Base-by-base conservation (phyloP, 2,888 invertebrate species). In the Brachyopa scutellaris region DNA sequence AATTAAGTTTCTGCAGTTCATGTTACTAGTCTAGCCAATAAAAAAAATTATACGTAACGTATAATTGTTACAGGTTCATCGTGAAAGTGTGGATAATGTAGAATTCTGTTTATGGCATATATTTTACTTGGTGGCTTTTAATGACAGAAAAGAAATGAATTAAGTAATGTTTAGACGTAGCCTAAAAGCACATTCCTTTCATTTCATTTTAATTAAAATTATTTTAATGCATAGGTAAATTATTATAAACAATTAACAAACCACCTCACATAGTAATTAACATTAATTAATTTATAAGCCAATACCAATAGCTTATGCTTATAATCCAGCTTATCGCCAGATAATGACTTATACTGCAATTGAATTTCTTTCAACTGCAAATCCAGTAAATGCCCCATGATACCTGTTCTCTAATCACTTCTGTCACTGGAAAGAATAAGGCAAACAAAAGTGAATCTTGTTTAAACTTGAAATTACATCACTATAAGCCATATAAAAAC, bases 361-460 rank as follows among this genome's bases (percentile, higher is more conserved):
- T 9, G 13, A 33, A 7, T 23, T 23, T 36, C 2, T 51, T 1
- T n/a, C 11, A 51, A n/a, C 31, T 6, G 19, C 33, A 33, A 11
- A 33, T 33, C 11, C n/a, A 11, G 19, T 53, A 11, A 31, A n/a
- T 19, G 17, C n/a, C 6, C 11, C 1, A 9, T 9, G 9, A 40
- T 67, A 33, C 66, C 31, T 31, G 67, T 55, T 55, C 47, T 55
- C 7, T 17, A 3, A 15, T 6, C 36, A 59, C 19, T 57, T 42
- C 17, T 55, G 19, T 45, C 33, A n/a, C 26, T 36, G 26, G 1
- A 7, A 5, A 47, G 55, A 69, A 69, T 13, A 49, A 69, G 69
- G 19, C 19, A 29, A 66, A 59, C 17, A 74, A 74, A 74, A 74
- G 74, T 66, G 74, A 74, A 51, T 74, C 66, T 66, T 74, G 64